phyloP scores from a whole-genome alignment of 2,113 vertebrate genomes.

The Catagonus wagneri region DNA sequence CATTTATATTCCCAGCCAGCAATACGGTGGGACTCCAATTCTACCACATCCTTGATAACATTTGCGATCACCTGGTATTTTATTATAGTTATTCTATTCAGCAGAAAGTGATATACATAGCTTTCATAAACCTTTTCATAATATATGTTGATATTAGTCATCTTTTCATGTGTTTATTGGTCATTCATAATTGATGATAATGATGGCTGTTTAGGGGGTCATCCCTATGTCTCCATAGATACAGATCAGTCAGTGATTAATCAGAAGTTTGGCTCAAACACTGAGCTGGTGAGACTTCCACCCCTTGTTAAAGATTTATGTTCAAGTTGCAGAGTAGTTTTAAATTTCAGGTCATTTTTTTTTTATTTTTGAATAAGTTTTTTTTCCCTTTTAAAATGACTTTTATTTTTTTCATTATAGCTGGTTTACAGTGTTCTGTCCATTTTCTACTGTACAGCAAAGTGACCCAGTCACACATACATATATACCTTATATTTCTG shows the following conservation, averaged over 20 bases:
- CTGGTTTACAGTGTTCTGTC: no score
- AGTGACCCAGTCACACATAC: no score
- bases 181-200: not conserved
- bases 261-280: not conserved
- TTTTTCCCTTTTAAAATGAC: no score
- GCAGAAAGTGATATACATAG: not conserved
- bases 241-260: not conserved
- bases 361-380: no score
- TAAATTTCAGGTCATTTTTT: not conserved
- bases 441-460: no score
- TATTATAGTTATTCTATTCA: not conserved
- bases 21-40: not conserved
- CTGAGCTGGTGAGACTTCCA: not conserved
- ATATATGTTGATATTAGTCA: not conserved
- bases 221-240: not conserved
- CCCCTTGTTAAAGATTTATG: not conserved
- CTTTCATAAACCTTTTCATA: not conserved
- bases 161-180: not conserved
- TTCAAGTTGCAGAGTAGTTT: not conserved
- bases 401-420: no score
- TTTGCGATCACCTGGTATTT: not conserved
- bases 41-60: rapidly evolving
- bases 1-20: not conserved
- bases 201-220: not conserved
- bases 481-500: no score